Percentiles rank a stretch among this genome's conserved stretches.
Evolutionary conservation across 2,888 invertebrate species (phyloP).

Genomic region (Trisateles emortualis): DNA sequence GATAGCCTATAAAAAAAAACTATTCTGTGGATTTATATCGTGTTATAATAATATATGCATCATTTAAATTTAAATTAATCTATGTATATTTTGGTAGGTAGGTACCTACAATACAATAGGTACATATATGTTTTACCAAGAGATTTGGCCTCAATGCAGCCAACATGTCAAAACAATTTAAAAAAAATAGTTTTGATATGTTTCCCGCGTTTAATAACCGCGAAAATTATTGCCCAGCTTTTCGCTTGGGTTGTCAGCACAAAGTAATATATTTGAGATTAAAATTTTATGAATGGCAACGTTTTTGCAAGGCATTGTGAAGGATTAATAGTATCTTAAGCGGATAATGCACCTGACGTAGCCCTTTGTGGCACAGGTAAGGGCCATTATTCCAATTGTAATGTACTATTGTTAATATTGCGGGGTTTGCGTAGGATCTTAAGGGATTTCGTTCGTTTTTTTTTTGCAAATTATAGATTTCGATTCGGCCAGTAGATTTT

Average conservation of each 20-base stretch:
- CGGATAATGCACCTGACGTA: slow-evolving; percentile 82
- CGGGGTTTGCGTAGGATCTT: slow-evolving; percentile 71
- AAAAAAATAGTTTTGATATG: slow-evolving; percentile 58
- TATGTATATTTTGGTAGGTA: no score
- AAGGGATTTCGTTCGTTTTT: slow-evolving; percentile 23
- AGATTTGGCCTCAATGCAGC: slow-evolving; percentile 60
- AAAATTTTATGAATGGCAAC: slow-evolving; percentile 74
- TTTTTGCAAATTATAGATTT: slow-evolving; percentile 39
- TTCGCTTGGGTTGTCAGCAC: slow-evolving; percentile 62
- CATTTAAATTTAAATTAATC: no score
- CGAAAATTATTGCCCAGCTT: slow-evolving; percentile 67
- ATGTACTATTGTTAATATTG: slow-evolving; percentile 59
- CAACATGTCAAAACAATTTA: slow-evolving; percentile 80
- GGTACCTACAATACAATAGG: no score
- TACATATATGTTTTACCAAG: slow-evolving; percentile 68
- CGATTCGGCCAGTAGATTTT: slow-evolving; percentile 25
- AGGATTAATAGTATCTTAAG: slow-evolving; percentile 72
- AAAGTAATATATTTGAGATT: slow-evolving; percentile 73
- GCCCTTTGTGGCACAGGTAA: slow-evolving; percentile 73
- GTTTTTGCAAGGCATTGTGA: slow-evolving; percentile 72
- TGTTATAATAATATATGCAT: no score
- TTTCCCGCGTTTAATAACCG: slow-evolving; percentile 71
- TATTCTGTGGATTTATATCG: no score
- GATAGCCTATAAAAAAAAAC: no score
- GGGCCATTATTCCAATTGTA: slow-evolving; percentile 56